Conservation (phyloP, 2,113 vertebrate species). For the Parus major region DNA sequence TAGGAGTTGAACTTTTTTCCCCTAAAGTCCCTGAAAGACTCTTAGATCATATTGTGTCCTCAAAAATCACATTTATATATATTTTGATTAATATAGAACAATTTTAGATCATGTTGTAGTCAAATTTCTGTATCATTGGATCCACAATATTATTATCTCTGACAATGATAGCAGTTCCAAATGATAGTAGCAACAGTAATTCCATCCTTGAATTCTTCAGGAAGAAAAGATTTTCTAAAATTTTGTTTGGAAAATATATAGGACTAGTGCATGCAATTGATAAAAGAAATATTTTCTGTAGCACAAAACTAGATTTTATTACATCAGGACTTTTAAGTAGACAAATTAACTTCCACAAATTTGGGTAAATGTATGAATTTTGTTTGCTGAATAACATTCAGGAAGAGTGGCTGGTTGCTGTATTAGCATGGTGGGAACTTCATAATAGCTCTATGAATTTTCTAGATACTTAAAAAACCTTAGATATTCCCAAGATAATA, state of each 20-base stretch:
- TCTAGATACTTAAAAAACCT: neutral
- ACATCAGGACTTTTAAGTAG: neutral
- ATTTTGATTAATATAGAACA: neutral
- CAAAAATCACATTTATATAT: neutral
- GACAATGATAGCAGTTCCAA: neutral
- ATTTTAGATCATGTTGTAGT: neutral
- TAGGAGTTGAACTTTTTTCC: neutral
- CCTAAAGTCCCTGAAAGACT: accelerated
- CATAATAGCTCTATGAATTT: neutral
- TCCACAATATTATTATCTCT: neutral
- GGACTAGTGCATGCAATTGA: neutral
- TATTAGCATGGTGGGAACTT: neutral
- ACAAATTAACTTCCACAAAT: neutral
- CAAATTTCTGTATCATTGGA: neutral
- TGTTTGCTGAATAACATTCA: neutral
- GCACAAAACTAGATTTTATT: neutral
- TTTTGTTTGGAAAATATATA: neutral
- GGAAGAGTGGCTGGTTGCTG: neutral
- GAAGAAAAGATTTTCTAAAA: neutral
- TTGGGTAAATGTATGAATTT: neutral
- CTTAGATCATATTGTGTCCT: neutral
- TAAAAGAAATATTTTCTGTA: neutral
- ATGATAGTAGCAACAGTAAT: neutral
- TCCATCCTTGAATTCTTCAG: neutral
- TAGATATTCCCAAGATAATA: neutral